A percentile compares a stretch with the other conserved stretches of the same genome.
Conservation (phyloP, 37 sponge, comb jelly and placozoan species). For the Cliona cf. orientalis region DNA sequence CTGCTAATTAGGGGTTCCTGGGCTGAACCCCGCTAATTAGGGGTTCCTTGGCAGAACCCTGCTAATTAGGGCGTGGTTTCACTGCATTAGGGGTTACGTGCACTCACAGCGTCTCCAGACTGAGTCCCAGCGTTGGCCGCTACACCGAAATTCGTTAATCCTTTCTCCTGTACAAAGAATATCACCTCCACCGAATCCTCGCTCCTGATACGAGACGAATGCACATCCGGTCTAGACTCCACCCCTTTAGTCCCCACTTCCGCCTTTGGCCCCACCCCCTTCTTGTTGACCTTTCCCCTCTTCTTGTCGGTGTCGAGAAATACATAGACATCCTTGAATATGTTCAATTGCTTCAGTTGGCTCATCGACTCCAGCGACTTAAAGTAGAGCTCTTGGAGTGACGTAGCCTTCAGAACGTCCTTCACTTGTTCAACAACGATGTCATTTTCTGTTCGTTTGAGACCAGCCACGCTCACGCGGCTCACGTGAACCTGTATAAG, state of each 20-base stretch:
- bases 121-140: conserved; percentile 74
- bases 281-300: neutral
- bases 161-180: conserved; percentile 64
- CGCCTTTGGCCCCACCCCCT: neutral
- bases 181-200: conserved; percentile 54
- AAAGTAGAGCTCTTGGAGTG: conserved; percentile 30
- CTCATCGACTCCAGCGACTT: conserved; percentile 8
- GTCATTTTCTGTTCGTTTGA: conserved; percentile 61
- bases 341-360: conserved; percentile 35
- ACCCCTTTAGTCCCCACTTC: too few relatives aligned
- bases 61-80: neutral
- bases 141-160: conserved; percentile 21
- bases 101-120: conserved; percentile 73
- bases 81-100: neutral
- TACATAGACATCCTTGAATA: conserved; percentile 45
- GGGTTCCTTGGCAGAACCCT: too few relatives aligned
- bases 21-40: too few relatives aligned
- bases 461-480: conserved; percentile 48
- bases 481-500: conserved; percentile 60
- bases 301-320: neutral
- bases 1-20: too few relatives aligned
- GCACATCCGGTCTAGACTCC: too few relatives aligned
- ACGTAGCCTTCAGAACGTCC: conserved; percentile 43
- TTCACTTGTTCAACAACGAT: conserved; percentile 78
- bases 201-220: too few relatives aligned